Evolutionary conservation across 2,797 vertebrate species (phyloP).

Genomic region (Paedocypris micromegethes): DNA sequence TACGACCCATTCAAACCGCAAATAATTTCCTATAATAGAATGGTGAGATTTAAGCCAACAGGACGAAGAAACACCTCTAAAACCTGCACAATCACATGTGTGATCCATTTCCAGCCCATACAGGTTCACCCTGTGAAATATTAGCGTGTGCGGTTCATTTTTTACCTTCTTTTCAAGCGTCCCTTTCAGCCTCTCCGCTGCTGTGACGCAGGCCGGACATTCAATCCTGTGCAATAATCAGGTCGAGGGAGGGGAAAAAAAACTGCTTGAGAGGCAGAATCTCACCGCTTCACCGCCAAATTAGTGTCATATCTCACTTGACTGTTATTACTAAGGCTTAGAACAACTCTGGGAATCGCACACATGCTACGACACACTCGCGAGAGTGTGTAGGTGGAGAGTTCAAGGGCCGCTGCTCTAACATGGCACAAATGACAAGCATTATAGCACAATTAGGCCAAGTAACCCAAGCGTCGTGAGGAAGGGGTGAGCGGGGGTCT

Average conservation of each 20-base stretch:
- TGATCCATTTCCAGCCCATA: too few relatives aligned
- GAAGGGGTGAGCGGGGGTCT: conserved; percentile 24
- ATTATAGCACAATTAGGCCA: conserved; percentile 48
- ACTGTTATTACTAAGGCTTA: conserved; percentile 41
- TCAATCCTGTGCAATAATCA: conserved; percentile 29
- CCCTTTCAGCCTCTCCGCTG: not conserved
- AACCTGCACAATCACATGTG: too few relatives aligned
- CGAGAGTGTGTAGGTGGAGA: conserved; percentile 19
- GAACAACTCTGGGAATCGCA: conserved; percentile 34
- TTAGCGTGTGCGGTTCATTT: too few relatives aligned
- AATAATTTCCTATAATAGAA: too few relatives aligned
- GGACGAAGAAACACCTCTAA: too few relatives aligned
- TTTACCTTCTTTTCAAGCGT: conserved; percentile 1
- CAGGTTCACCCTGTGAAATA: too few relatives aligned
- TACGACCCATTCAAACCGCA: too few relatives aligned
- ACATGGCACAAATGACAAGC: conserved; percentile 43
- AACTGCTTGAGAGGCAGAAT: conserved; percentile 34
- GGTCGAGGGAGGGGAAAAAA: not conserved
- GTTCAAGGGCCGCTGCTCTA: conserved; percentile 33
- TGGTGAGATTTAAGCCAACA: too few relatives aligned
- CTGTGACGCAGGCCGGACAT: conserved; percentile 33
- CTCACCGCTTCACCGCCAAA: conserved; percentile 30
- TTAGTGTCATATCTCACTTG: conserved; percentile 45
- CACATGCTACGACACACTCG: conserved; percentile 3
- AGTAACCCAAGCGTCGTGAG: conserved; percentile 34